Evolutionary conservation across 2,113 vertebrate species (phyloP).

Genomic region (Melanostigma gelatinosum): DNA sequence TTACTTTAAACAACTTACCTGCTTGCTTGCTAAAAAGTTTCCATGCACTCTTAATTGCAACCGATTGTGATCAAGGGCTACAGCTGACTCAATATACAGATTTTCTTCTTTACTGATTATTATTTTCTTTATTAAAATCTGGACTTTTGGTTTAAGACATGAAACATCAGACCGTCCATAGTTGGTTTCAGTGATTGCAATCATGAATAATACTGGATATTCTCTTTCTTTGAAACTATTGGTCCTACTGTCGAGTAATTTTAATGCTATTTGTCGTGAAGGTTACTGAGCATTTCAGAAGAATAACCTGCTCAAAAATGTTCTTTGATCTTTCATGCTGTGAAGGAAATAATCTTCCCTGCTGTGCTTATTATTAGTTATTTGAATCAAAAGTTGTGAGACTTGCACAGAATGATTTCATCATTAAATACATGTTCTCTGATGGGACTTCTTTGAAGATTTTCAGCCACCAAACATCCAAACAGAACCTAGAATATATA

Average conservation of each 20-base stretch:
- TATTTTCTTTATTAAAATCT: neutral
- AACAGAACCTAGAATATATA: constrained; percentile 22
- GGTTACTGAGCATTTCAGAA: neutral
- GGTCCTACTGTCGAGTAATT: neutral
- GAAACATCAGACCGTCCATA: neutral
- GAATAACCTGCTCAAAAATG: constrained; percentile 10
- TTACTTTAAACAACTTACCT: neutral
- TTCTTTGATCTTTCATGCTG: constrained; percentile 25
- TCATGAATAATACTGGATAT: neutral
- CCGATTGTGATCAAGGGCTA: neutral
- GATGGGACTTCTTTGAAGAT: constrained; percentile 13
- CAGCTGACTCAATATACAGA: neutral
- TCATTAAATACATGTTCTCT: constrained; percentile 9
- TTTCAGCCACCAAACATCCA: constrained; percentile 16
- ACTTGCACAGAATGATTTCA: neutral
- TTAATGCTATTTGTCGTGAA: neutral
- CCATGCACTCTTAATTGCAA: neutral
- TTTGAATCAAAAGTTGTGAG: constrained; percentile 37
- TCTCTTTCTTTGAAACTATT: constrained; percentile 1
- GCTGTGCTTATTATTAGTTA: constrained; percentile 21
- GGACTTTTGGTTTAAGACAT: neutral
- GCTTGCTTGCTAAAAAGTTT: neutral
- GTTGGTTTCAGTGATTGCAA: neutral
- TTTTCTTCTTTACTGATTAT: neutral
- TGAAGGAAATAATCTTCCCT: neutral